Evolutionary conservation across 1,140 invertebrate species (phyloP).

Genomic region (Lordiphosa clarofinis): DNA sequence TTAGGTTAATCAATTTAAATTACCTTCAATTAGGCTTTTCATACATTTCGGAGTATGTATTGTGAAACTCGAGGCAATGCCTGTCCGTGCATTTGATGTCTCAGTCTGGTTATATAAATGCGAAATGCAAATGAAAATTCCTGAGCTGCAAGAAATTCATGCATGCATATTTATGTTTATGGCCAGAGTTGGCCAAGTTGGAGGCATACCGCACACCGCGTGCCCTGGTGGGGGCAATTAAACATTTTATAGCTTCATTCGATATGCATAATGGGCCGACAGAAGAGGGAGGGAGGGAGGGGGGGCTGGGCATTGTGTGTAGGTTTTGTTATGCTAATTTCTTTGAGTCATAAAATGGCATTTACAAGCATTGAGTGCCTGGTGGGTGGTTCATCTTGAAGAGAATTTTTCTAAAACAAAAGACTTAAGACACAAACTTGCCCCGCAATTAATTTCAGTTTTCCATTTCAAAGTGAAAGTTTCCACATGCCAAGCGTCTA

Average conservation of each 20-base stretch:
- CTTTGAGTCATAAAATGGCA: slow-evolving; percentile 58
- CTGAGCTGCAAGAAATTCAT: slow-evolving; percentile 28
- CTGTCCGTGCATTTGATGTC: too few relatives aligned
- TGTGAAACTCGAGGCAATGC: slow-evolving; percentile 23
- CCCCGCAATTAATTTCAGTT: slow-evolving; percentile 32
- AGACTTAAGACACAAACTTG: slow-evolving; percentile 54
- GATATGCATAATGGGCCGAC: slow-evolving; percentile 63
- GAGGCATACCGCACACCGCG: slow-evolving; percentile 19
- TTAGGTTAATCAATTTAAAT: slow-evolving; percentile 73
- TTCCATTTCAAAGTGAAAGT: slow-evolving; percentile 53
- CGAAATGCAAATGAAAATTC: slow-evolving; percentile 60
- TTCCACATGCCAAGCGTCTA: slow-evolving; percentile 48
- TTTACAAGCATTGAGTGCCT: slow-evolving; percentile 21
- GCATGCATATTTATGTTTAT: slow-evolving; percentile 39
- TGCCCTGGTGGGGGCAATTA: slow-evolving; percentile 48
- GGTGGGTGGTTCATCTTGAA: too few relatives aligned
- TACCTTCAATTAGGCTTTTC: slow-evolving; percentile 73
- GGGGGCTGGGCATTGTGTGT: slow-evolving; percentile 37
- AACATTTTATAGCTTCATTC: slow-evolving; percentile 72
- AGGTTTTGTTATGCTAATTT: slow-evolving; percentile 46
- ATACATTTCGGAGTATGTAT: slow-evolving; percentile 35
- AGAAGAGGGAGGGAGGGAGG: background rate
- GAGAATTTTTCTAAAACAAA: slow-evolving; percentile 23
- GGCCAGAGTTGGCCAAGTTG: slow-evolving; percentile 24
- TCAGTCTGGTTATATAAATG: slow-evolving; percentile 30